phyloP scores from a whole-genome alignment of 2,888 invertebrate genomes.

The Drosophila greeni region DNA sequence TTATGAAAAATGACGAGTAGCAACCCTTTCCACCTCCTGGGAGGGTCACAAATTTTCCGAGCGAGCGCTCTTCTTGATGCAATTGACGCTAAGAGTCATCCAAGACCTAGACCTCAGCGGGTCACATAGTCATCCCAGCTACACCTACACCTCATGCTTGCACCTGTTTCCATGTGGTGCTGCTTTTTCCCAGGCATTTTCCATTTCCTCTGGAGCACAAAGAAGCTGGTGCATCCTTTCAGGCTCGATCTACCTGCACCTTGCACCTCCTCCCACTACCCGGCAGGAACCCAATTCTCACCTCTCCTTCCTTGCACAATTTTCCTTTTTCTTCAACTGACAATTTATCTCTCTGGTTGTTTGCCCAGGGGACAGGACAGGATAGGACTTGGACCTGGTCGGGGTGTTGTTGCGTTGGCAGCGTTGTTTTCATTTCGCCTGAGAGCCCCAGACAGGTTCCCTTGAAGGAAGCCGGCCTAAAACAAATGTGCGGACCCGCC shows the following conservation, averaged over 20 bases:
- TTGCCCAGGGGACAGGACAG: slow-evolving; percentile 56
- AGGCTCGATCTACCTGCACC: slow-evolving; percentile 26
- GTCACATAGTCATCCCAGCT: slow-evolving; percentile 6
- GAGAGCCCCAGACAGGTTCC: slow-evolving; percentile 54
- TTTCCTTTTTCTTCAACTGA: slow-evolving; percentile 65
- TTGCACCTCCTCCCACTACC: slow-evolving; percentile 13
- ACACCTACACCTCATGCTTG: slow-evolving; percentile 13
- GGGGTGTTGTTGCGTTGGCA: slow-evolving; percentile 3
- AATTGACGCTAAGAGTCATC: slow-evolving; percentile 46
- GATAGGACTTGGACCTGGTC: slow-evolving; percentile 20
- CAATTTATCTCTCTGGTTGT: slow-evolving; percentile 66
- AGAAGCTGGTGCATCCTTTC: slow-evolving; percentile 55
- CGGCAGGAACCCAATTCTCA: slow-evolving; percentile 42
- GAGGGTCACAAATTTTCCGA: slow-evolving; percentile 64
- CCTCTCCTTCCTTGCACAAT: slow-evolving; percentile 62
- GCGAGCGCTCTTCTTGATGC: slow-evolving; percentile 57
- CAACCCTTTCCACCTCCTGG: slow-evolving; percentile 52
- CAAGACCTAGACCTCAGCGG: slow-evolving; percentile 36
- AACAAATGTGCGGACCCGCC: slow-evolving; percentile 58
- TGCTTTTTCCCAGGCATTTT: slow-evolving; percentile 36
- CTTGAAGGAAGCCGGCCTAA: slow-evolving; percentile 47
- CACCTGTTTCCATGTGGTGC: slow-evolving; percentile 5
- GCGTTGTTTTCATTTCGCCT: slow-evolving; percentile 41
- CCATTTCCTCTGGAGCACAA: slow-evolving; percentile 61
- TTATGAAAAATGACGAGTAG: slow-evolving; percentile 29